These are phyloP conservation scores for Trichonephila clavata DNA, from an alignment of 1,140 invertebrate genomes.

Conservation along the genomic window DNA sequence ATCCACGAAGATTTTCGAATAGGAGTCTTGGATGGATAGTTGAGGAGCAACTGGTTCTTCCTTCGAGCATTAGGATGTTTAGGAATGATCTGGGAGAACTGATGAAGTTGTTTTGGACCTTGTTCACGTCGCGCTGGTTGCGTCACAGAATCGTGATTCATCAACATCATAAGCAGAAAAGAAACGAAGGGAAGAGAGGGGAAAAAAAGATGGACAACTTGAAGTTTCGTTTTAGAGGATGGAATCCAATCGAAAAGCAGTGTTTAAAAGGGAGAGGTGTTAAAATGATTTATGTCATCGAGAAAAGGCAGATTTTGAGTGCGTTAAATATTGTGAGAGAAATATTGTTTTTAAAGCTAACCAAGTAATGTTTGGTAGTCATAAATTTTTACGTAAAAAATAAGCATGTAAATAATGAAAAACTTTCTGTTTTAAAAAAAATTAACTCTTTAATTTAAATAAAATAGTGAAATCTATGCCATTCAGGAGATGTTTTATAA, in stretches of 20 bases:
- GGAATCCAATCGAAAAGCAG: constrained; percentile 1
- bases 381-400: too few species aligned
- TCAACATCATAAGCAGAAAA: not conserved
- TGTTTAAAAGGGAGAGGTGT: not conserved
- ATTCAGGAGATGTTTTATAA: too few species aligned
- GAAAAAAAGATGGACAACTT: not conserved
- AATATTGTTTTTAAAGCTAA: too few species aligned
- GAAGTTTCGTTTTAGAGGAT: constrained; percentile 25
- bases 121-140: constrained; percentile 21
- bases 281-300: constrained; percentile 5
- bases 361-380: too few species aligned
- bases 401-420: too few species aligned
- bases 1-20: not conserved
- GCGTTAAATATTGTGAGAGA: too few species aligned
- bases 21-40: not conserved
- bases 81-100: constrained; percentile 48
- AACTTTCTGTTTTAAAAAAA: too few species aligned
- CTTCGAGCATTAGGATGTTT: constrained; percentile 28
- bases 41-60: constrained; percentile 54
- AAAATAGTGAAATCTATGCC: too few species aligned
- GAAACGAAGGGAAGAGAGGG: not conserved
- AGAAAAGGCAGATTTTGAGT: not conserved
- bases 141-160: constrained; percentile 69
- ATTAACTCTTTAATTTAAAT: too few species aligned
- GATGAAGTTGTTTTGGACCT: constrained; percentile 63